phyloP scores from a whole-genome alignment of 2,888 invertebrate species.

The Drosophila cracens region DNA sequence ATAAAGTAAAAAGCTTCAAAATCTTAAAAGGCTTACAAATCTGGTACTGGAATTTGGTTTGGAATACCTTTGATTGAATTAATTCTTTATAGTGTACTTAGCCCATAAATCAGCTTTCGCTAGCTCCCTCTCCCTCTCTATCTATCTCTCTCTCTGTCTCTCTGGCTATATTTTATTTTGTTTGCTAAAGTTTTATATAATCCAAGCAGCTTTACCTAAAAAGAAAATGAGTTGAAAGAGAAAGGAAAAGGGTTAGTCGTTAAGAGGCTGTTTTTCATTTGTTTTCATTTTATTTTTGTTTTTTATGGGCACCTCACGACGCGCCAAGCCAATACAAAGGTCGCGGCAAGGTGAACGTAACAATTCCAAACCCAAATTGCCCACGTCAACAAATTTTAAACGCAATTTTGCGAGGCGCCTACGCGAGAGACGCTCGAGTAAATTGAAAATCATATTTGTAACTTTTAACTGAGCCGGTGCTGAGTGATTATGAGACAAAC shows the following conservation, averaged over 20 bases:
- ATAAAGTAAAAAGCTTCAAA: not conserved
- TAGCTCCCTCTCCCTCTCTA: not conserved
- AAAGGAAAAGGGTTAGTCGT: slow-evolving; percentile 38
- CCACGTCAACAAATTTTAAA: slow-evolving; percentile 2
- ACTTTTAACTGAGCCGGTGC: slow-evolving; percentile 7
- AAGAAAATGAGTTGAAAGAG: slow-evolving; percentile 30
- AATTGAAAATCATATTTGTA: slow-evolving; percentile 27
- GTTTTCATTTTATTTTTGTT: not conserved
- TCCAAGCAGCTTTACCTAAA: slow-evolving; percentile 62
- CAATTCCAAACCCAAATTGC: slow-evolving; percentile 2
- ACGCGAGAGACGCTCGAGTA: slow-evolving; percentile 6
- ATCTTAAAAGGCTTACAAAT: not conserved
- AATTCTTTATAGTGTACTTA: slow-evolving; percentile 41
- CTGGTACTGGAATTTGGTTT: slow-evolving; percentile 1
- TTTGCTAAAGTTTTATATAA: slow-evolving; percentile 20
- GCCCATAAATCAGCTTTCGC: slow-evolving; percentile 47
- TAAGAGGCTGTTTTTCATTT: slow-evolving; percentile 8
- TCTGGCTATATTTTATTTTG: not conserved
- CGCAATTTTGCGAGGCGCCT: slow-evolving; percentile 16
- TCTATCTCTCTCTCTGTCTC: not conserved
- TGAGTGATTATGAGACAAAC: slow-evolving; percentile 69
- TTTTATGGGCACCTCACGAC: not conserved
- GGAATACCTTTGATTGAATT: slow-evolving; percentile 34
- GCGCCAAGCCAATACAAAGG: slow-evolving; percentile 25
- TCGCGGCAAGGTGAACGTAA: slow-evolving; percentile 46